Percentiles rank a stretch among this genome's conserved stretches.
phyloP scores from a whole-genome alignment of 2,888 invertebrate species.

The Dioctria linearis region DNA sequence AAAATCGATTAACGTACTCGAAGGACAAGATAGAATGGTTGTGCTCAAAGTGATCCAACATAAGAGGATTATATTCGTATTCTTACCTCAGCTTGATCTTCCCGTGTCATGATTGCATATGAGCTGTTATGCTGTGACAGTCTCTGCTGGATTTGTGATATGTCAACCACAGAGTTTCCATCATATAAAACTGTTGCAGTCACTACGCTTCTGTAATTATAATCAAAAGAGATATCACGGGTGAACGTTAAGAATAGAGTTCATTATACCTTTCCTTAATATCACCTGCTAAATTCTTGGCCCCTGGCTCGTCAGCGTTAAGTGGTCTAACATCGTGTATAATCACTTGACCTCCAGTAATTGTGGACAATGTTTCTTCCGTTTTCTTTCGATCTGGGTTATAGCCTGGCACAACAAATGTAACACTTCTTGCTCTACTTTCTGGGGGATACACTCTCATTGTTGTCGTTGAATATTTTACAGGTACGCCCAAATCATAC shows the following conservation, averaged over 20 bases:
- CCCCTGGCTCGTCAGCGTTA: conserved; percentile 73
- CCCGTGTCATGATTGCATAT: conserved; percentile 67
- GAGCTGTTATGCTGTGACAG: conserved; percentile 71
- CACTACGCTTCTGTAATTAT: conserved; percentile 76
- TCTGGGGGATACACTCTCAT: conserved; percentile 86
- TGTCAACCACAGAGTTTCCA: conserved; percentile 79
- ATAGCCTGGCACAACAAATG: conserved; percentile 85
- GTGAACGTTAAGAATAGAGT: neutral
- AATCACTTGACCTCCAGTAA: conserved; percentile 85
- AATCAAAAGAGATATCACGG: too few relatives aligned
- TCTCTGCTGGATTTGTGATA: conserved; percentile 80
- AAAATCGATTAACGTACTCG: conserved; percentile 1
- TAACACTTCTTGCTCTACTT: conserved; percentile 82
- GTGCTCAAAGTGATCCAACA: neutral
- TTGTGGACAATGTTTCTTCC: conserved; percentile 81
- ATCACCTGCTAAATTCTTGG: conserved; percentile 73
- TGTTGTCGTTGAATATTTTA: conserved; percentile 79
- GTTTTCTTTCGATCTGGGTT: conserved; percentile 82
- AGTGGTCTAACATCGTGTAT: conserved; percentile 84
- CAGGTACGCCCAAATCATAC: conserved; percentile 88
- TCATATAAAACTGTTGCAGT: conserved; percentile 80
- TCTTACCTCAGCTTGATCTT: conserved; percentile 67
- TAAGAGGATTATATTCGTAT: conserved; percentile 53
- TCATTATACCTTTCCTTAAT: conserved; percentile 74
- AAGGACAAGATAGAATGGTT: neutral